phyloP scores from a whole-genome alignment of 2,113 vertebrate genomes.

The Atlantisia rogersi region DNA sequence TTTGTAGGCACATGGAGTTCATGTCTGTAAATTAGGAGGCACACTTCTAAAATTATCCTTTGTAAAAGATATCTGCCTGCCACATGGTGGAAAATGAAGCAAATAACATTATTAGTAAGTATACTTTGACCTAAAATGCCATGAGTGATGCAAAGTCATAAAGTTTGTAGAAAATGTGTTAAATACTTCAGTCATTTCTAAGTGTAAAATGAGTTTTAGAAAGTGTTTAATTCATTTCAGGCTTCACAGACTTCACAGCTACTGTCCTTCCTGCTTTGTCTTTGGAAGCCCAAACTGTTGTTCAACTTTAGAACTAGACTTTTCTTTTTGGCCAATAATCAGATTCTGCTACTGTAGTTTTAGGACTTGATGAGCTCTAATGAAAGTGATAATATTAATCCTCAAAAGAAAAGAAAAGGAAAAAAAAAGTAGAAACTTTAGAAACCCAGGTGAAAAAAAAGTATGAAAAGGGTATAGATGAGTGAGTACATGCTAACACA shows the following conservation, averaged over 20 bases:
- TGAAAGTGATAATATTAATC: neutral
- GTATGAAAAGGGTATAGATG: neutral
- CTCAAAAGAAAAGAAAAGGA: neutral
- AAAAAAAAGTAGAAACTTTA: neutral
- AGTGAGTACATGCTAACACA: neutral
- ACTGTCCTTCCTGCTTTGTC: rapidly evolving
- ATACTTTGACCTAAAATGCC: neutral
- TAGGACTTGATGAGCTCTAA: neutral
- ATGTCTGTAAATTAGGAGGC: neutral
- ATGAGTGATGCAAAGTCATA: neutral
- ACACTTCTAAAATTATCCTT: neutral
- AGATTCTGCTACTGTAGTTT: neutral
- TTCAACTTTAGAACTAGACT: neutral
- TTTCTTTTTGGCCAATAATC: neutral
- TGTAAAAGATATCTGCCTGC: neutral
- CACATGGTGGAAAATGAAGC: neutral
- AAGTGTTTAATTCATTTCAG: neutral
- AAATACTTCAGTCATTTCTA: neutral
- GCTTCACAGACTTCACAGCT: neutral
- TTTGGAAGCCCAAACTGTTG: neutral
- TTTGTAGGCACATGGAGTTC: neutral
- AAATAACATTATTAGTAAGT: neutral
- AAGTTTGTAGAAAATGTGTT: neutral
- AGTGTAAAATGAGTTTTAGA: neutral
- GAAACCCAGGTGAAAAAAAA: neutral